Conservation (phyloP, 1,140 invertebrate species). For the Drosophila dunni region DNA sequence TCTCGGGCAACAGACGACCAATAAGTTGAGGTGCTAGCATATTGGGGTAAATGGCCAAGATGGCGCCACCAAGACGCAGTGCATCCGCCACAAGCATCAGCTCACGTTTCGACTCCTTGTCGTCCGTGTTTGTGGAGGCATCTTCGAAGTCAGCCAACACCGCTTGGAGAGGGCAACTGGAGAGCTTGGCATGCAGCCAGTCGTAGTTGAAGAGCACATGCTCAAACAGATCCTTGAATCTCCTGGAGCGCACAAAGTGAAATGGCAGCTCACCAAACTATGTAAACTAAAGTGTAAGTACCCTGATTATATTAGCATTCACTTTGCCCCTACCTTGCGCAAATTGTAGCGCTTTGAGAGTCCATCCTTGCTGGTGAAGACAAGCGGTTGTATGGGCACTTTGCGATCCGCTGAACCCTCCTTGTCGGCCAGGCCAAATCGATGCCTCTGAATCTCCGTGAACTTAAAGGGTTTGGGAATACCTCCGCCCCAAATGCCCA, state of each 20-base stretch:
- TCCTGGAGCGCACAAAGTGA: conserved; percentile 94
- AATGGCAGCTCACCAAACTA: conserved; percentile 98
- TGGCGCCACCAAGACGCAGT: conserved; percentile 94
- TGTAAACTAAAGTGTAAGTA: conserved; percentile 41
- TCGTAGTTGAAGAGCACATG: conserved; percentile 98
- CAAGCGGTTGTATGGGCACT: conserved; percentile 97
- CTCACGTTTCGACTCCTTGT: conserved; percentile 94
- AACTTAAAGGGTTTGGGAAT: conserved; percentile 98
- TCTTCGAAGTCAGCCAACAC: conserved; percentile 98
- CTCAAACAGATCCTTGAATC: conserved; percentile 96
- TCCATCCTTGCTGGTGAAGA: conserved; percentile 95
- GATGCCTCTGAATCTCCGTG: conserved; percentile 94
- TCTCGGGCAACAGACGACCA: conserved; percentile 96
- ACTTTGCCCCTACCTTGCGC: conserved; percentile 88
- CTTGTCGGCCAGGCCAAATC: conserved; percentile 94
- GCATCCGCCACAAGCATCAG: conserved; percentile 97
- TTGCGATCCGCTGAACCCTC: conserved; percentile 97
- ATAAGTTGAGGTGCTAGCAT: conserved; percentile 98
- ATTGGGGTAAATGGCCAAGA: conserved; percentile 95
- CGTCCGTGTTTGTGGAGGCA: conserved; percentile 92
- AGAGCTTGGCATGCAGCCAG: conserved; percentile 98
- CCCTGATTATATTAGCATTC: background rate
- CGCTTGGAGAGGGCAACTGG: conserved; percentile 96
- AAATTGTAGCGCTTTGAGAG: conserved; percentile 94
- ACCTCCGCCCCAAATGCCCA: conserved; percentile 98